Percentiles rank a stretch among this genome's conserved stretches.
Evolutionary conservation across 1,140 invertebrate species (phyloP).

Genomic region (Drosophila cardini): DNA sequence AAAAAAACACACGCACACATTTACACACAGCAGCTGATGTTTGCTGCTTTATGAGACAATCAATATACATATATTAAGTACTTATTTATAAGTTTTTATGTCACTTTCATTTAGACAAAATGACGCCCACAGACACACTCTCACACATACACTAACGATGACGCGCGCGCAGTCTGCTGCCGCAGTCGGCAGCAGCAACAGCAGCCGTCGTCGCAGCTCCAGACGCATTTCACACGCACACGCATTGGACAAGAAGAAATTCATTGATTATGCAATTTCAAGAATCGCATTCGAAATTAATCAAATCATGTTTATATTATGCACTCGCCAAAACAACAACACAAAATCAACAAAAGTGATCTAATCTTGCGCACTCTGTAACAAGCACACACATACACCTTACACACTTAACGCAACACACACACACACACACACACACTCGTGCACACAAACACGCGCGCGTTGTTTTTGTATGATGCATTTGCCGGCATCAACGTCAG

Average conservation of each 20-base stretch:
- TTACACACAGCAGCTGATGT: conserved; percentile 31
- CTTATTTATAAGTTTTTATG: conserved; percentile 51
- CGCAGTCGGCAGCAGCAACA: conserved; percentile 10
- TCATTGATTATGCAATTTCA: conserved; percentile 56
- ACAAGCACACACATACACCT: conserved; percentile 16
- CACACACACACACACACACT: conserved; percentile 10
- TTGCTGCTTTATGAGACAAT: conserved; percentile 30
- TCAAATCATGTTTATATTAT: conserved; percentile 19
- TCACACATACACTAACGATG: conserved; percentile 17
- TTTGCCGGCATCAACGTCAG: conserved; percentile 50
- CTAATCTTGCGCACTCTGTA: conserved; percentile 47
- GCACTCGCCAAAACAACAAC: conserved; percentile 23
- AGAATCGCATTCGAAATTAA: conserved; percentile 26
- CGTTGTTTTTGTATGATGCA: conserved; percentile 26
- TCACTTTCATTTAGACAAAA: conserved; percentile 44
- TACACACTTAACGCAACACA: conserved; percentile 11
- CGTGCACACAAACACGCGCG: conserved; percentile 17
- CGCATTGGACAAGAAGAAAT: conserved; percentile 30
- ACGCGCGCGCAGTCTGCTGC: conserved; percentile 45
- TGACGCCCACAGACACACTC: conserved; percentile 22
- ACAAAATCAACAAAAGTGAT: conserved; percentile 44
- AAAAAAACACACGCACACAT: background rate
- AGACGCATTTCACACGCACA: conserved; percentile 50
- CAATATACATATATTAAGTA: conserved; percentile 25
- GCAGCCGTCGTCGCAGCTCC: conserved; percentile 3